phyloP scores from a whole-genome alignment of 2,113 vertebrate species.

The Podilymbus podiceps region DNA sequence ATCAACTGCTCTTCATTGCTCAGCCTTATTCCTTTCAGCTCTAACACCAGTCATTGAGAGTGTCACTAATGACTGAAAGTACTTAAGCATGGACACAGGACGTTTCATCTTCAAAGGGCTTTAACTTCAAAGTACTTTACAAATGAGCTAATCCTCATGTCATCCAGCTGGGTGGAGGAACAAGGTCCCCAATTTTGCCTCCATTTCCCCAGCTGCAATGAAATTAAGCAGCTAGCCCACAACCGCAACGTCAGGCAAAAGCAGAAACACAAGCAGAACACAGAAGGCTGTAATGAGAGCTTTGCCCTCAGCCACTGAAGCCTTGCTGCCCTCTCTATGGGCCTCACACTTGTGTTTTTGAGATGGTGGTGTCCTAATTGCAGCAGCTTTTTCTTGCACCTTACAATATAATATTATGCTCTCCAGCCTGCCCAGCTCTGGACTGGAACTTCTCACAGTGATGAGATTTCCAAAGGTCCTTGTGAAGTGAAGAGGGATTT shows the following conservation, averaged over 20 bases:
- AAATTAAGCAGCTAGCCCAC: neutral
- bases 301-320: neutral
- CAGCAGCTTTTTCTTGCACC: neutral
- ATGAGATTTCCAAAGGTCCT: slow-evolving; percentile 8
- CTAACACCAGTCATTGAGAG: neutral
- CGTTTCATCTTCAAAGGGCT: slow-evolving; percentile 46
- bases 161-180: neutral
- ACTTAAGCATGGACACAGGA: neutral
- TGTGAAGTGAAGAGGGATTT: slow-evolving; percentile 39
- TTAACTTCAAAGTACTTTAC: slow-evolving; percentile 11
- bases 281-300: neutral
- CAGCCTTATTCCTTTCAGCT: slow-evolving; percentile 3
- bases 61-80: slow-evolving; percentile 22
- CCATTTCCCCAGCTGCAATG: neutral
- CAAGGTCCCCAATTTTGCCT: neutral
- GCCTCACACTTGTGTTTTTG: neutral
- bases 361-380: neutral
- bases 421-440: neutral
- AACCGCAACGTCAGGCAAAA: rapidly evolving
- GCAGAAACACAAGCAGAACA: neutral
- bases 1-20: neutral
- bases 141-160: slow-evolving; percentile 20
- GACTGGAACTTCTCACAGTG: neutral
- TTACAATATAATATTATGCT: neutral
- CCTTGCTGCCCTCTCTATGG: neutral